phyloP scores from a whole-genome alignment of 1,140 invertebrate species.

The Drosophila asahinai region DNA sequence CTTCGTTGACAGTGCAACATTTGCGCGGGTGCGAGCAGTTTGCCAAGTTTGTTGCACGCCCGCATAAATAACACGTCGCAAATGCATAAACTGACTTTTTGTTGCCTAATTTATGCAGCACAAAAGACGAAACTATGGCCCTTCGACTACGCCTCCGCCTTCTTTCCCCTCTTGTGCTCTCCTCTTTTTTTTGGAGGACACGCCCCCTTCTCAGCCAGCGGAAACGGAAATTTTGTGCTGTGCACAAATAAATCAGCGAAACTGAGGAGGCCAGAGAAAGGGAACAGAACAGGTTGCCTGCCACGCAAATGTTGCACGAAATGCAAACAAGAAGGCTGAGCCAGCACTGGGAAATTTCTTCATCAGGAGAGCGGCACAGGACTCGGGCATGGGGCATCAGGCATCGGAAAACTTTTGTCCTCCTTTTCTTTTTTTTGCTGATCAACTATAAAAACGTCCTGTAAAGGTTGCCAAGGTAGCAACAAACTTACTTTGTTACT shows the following conservation, averaged over 20 bases:
- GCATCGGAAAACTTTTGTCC: conserved; percentile 32
- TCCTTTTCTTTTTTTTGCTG: conserved; percentile 6
- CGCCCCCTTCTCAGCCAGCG: conserved; percentile 24
- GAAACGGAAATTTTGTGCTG: conserved; percentile 82
- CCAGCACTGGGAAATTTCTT: conserved; percentile 60
- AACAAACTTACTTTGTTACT: conserved; percentile 14
- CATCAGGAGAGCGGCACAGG: conserved; percentile 32
- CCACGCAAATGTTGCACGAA: conserved; percentile 72
- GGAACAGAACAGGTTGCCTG: conserved; percentile 45
- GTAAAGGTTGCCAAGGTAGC: conserved; percentile 19
- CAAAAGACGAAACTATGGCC: conserved; percentile 63
- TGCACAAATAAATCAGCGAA: conserved; percentile 79
- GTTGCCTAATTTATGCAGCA: conserved; percentile 80
- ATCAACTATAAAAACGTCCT: conserved; percentile 47
- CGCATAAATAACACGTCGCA: conserved; percentile 81
- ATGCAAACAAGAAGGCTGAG: conserved; percentile 62
- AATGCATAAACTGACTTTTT: conserved; percentile 80
- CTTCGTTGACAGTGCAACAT: conserved; percentile 62
- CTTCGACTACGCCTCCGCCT: conserved; percentile 14
- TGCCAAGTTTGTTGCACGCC: conserved; percentile 76
- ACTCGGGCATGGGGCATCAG: conserved; percentile 24
- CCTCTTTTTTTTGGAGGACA: conserved; percentile 3
- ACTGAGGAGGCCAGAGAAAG: conserved; percentile 23
- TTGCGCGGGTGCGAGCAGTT: conserved; percentile 43
- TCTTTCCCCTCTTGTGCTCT: background rate